Evolutionary conservation across 64 coral and sea anemone genomes (phyloP), one percentile per base, ranked within the genome.

Genomic region (Montipora capricornis): DNA sequence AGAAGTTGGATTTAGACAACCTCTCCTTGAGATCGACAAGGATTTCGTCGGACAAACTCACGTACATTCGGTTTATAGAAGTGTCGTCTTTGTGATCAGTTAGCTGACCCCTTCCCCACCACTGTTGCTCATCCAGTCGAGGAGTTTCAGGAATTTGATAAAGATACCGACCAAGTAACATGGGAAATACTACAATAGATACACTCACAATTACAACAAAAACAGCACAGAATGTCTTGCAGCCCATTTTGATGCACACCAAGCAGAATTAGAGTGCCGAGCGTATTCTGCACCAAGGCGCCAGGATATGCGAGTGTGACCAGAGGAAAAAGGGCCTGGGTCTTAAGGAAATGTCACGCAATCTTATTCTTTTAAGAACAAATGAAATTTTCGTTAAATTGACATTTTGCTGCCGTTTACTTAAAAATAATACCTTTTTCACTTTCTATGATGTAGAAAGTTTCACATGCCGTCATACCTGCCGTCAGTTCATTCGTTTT

Each of bases 31-130:
- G 74, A 85, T 99, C 94, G 8, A 52, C 51, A 37, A 99, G 84
- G 5, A 81, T 53, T 77, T 92, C 84, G 2, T 96, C 73, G 29
- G 16, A 7, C 45, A 96, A 77, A 49, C 71, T 47, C 14, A 99
- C 86, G 3, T 84, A 82, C 37, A 96, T 84, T 71, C 83, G 75
- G 2, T 62, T 87, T 8, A 96, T 74, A 47, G 66, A 73, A 5
- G 82, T 49, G 61, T 93, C 77, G 47, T 81, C 91, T n/a, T 75
- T 14, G 50, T 73, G 20, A 17, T 83, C 50, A 9, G 66, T 59
- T 11, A 84, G 84, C 20, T 75, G 5, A 13, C 79, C 88, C n/a
- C 26, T 73, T 0, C 97, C 97, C 94, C 94, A 99, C 97, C 97
- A 99, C 19, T 88, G 80, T 2, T 96, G 49, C 1, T 53, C 52